Evolutionary conservation across 2,888 invertebrate species (phyloP).

Genomic region (Lepidonotus clava): DNA sequence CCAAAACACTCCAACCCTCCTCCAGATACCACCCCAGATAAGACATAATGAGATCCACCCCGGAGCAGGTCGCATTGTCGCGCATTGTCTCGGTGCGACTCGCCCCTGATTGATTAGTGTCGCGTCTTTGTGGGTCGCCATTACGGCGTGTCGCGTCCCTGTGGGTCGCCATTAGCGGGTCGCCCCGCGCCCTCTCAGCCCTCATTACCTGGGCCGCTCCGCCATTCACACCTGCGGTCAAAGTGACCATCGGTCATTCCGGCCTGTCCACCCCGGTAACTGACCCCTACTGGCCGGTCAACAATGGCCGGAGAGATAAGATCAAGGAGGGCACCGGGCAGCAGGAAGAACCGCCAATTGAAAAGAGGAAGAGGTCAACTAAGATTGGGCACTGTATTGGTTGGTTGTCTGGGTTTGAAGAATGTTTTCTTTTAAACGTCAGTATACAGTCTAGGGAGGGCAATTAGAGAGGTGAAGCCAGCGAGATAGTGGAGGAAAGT

Average conservation of each 20-base stretch:
- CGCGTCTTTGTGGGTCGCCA: background rate
- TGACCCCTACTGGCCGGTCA: background rate
- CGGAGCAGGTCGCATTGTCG: background rate
- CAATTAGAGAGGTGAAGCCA: no score
- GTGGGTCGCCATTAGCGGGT: background rate
- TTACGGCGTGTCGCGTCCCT: background rate
- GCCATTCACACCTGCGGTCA: conserved; percentile 21
- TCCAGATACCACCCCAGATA: background rate
- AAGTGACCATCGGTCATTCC: conserved; percentile 37
- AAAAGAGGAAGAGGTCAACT: conserved; percentile 26
- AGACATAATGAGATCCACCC: conserved; percentile 29
- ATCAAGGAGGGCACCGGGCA: background rate
- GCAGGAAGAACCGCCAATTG: conserved; percentile 17
- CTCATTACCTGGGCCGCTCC: background rate
- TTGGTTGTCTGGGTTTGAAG: no score
- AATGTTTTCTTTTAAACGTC: no score
- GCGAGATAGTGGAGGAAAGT: no score
- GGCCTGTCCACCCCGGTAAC: background rate
- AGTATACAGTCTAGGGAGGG: no score
- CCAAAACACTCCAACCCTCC: no score
- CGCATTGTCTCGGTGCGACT: background rate
- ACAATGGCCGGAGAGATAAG: conserved; percentile 21
- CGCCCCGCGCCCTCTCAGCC: background rate
- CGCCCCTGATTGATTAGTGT: conserved; percentile 33
- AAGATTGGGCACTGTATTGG: background rate